Percentiles rank a stretch among this genome's conserved stretches.
Conservation (phyloP, 1,140 invertebrate genomes). For the Calycopis cecrops region DNA sequence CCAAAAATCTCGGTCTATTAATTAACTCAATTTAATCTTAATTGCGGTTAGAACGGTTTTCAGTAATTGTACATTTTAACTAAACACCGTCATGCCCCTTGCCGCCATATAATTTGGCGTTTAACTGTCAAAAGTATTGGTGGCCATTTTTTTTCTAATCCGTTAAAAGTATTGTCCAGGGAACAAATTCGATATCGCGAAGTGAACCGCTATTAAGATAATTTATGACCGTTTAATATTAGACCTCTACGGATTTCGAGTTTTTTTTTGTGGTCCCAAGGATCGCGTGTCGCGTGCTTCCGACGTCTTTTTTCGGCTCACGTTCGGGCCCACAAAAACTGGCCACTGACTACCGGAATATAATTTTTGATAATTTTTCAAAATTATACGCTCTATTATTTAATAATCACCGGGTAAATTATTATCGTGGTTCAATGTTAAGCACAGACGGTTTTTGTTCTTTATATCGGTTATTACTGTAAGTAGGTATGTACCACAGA, state of each 20-base stretch:
- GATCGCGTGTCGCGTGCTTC: constrained; percentile 71
- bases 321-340: constrained; percentile 59
- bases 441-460: constrained; percentile 9
- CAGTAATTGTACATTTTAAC: constrained; percentile 2
- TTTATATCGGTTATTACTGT: constrained; percentile 2
- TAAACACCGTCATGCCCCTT: neutral
- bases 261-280: constrained; percentile 59
- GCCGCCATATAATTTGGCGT: constrained; percentile 3
- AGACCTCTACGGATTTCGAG: constrained; percentile 59
- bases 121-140: constrained; percentile 8
- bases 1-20: neutral
- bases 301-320: constrained; percentile 54
- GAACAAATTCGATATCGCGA: constrained; percentile 20
- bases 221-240: constrained; percentile 72
- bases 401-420: constrained; percentile 54
- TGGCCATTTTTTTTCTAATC: neutral
- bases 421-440: constrained; percentile 29
- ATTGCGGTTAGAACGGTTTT: neutral
- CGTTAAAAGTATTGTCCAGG: neutral
- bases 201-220: constrained; percentile 66
- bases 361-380: constrained; percentile 72
- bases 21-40: neutral
- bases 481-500: too few relatives aligned
- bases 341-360: constrained; percentile 71
- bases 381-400: constrained; percentile 63